phyloP scores from a whole-genome alignment of 37 sponge, comb jelly and placozoan genomes.

The Crambe crambe region DNA sequence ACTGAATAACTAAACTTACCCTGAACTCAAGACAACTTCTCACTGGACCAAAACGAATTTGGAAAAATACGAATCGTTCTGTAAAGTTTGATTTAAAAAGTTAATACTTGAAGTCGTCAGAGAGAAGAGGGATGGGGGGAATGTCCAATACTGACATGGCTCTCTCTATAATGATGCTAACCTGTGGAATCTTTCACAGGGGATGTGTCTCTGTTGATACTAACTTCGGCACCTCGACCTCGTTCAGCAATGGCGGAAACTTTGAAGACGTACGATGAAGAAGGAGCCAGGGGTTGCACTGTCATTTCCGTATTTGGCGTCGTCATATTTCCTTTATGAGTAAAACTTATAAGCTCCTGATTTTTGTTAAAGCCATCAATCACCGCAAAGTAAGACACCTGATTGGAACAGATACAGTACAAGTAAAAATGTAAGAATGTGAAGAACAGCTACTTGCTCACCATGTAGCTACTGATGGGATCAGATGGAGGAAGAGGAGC shows the following conservation, averaged over 20 bases:
- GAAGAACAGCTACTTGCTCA: not conserved
- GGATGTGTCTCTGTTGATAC: no score
- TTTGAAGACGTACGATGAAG: slow-evolving; percentile 19
- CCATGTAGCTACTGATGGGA: not conserved
- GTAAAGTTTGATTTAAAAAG: no score
- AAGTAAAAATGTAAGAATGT: not conserved
- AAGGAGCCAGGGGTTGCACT: slow-evolving; percentile 19
- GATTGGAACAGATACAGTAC: no score
- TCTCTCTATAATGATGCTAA: no score
- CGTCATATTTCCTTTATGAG: not conserved
- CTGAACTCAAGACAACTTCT: slow-evolving; percentile 4
- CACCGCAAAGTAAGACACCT: slow-evolving; percentile 20
- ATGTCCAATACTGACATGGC: no score
- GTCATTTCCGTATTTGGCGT: not conserved
- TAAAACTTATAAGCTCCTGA: not conserved
- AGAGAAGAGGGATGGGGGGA: no score
- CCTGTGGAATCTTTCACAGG: no score
- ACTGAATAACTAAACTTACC: slow-evolving; percentile 31
- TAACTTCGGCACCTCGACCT: slow-evolving; percentile 8
- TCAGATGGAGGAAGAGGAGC: slow-evolving; percentile 12
- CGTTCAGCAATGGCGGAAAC: slow-evolving; percentile 21
- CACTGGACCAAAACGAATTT: slow-evolving; percentile 24
- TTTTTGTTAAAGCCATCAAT: slow-evolving; percentile 6
- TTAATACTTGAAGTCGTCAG: no score
- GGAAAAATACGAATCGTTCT: slow-evolving; percentile 30